Base-by-base conservation (phyloP, 2,888 invertebrate species). In the Dynastes tityus region DNA sequence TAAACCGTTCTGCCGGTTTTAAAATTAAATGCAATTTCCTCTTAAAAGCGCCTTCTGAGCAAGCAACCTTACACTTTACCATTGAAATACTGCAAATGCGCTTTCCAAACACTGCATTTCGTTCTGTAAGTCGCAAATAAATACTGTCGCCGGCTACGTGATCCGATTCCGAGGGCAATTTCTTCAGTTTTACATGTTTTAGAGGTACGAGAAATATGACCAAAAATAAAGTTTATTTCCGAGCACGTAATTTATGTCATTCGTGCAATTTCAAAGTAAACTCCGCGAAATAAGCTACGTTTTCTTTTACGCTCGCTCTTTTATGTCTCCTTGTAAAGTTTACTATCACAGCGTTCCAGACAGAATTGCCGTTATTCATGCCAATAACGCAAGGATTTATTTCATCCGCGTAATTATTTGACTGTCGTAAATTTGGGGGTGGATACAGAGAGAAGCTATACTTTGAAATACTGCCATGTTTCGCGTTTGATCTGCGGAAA, bases 201-300 rank as follows among this genome's bases (percentile, higher is more conserved):
- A 70, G 53, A 53, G 27, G 29, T n/a, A 53, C 40, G n/a, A n/a
- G 29, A 53, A 53, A 70, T 70, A 70, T 32, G 53, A 32, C 53
- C 27, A 53, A 32, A 32, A 70, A 53, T 70, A 70, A 70, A 70
- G 53, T 70, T 70, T 70, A 51, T 70, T 70, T 53, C 53, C 29
- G 45, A 29, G 45, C 45, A 45, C 32, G 51, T 29, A 70, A 70
- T 53, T 70, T 70, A 70, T 53, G 70, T 53, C 32, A 32, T 53
- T 29, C 29, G 53, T 70, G 70, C 32, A 55, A 53, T 70, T 53
- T 70, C 70, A 70, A 70, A 53, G 70, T 11, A 45, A 70, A 65
- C 45, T 65, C n/a, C 45, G 22, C 22, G 45, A 65, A 65, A 45
- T 37, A 65, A 37, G 65, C 37, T 40, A 40, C 45, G 45, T 65